Percentiles rank a stretch among this genome's conserved stretches.
phyloP scores from a whole-genome alignment of 2,797 vertebrate genomes.

The Melanotaenia pygmaea region DNA sequence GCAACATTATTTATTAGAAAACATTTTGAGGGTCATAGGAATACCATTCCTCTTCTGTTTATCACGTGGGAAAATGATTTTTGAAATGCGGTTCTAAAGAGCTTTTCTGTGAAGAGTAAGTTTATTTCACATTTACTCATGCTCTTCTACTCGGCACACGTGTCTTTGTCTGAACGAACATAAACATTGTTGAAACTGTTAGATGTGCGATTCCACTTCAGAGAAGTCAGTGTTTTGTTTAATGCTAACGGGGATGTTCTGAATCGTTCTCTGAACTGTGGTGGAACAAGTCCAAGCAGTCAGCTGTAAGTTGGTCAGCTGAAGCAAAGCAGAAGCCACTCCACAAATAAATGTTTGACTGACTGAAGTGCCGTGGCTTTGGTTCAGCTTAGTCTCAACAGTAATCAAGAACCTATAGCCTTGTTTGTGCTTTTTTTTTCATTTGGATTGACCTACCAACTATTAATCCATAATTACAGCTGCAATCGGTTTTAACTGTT shows the following conservation, averaged over 20 bases:
- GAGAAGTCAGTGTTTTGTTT: conserved; percentile 35
- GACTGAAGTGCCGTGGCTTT: conserved; percentile 64
- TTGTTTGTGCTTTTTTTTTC: conserved; percentile 42
- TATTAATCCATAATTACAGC: conserved; percentile 50
- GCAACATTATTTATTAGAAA: conserved; percentile 70
- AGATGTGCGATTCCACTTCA: conserved; percentile 27
- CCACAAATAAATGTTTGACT: conserved; percentile 36
- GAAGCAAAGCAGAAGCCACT: conserved; percentile 24
- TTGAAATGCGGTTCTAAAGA: conserved; percentile 27
- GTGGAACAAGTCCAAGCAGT: conserved; percentile 23
- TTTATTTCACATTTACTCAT: conserved; percentile 32
- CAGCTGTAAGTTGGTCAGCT: conserved; percentile 9
- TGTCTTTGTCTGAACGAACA: conserved; percentile 36
- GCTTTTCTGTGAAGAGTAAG: conserved; percentile 34
- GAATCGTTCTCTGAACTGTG: conserved; percentile 28
- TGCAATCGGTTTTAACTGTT: conserved; percentile 24
- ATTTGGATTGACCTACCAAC: conserved; percentile 35
- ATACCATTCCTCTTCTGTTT: conserved; percentile 20
- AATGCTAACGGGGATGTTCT: conserved; percentile 18
- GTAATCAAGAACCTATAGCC: conserved; percentile 27
- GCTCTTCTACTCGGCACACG: conserved; percentile 14
- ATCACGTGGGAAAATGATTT: conserved; percentile 21
- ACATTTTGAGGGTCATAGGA: conserved; percentile 28
- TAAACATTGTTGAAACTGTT: conserved; percentile 33
- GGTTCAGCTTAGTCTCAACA: conserved; percentile 36